Evolutionary conservation across 2,797 vertebrate species (phyloP), one percentile per base, ranked within the genome.

Genomic region (Pyrocephalus nanus): DNA sequence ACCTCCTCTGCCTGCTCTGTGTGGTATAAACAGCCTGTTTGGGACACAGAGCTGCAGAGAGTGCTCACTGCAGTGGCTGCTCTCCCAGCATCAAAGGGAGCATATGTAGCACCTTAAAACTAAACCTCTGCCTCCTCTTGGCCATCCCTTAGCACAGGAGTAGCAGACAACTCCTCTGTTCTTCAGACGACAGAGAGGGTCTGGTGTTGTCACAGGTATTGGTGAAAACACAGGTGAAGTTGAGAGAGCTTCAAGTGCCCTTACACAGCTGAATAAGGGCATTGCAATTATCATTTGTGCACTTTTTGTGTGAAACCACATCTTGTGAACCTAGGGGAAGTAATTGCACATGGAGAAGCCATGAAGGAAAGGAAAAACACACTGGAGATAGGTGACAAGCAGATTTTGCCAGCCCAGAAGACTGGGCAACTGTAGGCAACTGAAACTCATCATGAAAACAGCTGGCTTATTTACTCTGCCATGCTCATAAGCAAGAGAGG

Each of bases 21-120:
- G 0, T 22, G 43, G 18, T 14, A n/a, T 21, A 5, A 70, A 26
- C 40, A 81, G 27, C 12, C 30, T 36, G 14, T 19, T 34, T 6
- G 8, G 27, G 48, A 6, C 12, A 18, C 19, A 6, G 32, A 38
- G 38, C 43, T 45, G 34, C 32, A 32, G 53, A 32, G 53, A 32
- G 17, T 1, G 22, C 19, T 57, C 48, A 20, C 55, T 65, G 47
- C 58, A 45, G 57, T 6, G 1, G 26, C 82, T 36, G 75, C 60
- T 60, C 1, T 0, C 29, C 14, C 2, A 0, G 19, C 0, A 2
- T 14, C 3, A 20, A 26, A 55, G 34, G 15, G 19, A 34, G 16
- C 2, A 0, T 3, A 4, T 5, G 1, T 6, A 36, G 57, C 34
- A 29, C 25, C 21, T 27, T 1, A 21, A 8, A 26, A 29, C 19